These are phyloP conservation scores for Pachyseris speciosa DNA, from an alignment of 64 coral and sea anemone genomes.

Conservation along the genomic window DNA sequence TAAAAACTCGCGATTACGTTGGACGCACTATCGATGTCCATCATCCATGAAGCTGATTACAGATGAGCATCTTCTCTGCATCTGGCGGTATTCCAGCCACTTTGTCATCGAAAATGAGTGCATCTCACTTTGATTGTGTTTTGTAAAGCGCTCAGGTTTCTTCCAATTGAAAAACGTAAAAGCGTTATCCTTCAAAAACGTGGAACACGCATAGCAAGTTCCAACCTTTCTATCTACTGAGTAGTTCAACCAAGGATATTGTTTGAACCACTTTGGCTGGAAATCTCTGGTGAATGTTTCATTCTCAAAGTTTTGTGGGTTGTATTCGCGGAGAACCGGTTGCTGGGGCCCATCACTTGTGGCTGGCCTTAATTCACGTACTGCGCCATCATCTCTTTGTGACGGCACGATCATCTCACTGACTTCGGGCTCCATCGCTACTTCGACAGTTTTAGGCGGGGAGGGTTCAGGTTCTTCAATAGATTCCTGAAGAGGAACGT, in stretches of 20 bases:
- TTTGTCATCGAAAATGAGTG: slow-evolving; percentile 21
- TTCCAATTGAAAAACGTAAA: slow-evolving; percentile 46
- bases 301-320: slow-evolving; percentile 26
- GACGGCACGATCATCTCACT: background rate
- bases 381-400: slow-evolving; percentile 16
- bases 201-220: slow-evolving; percentile 23
- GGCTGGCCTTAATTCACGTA: background rate
- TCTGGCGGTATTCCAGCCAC: slow-evolving; percentile 42
- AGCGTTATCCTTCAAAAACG: slow-evolving; percentile 43
- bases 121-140: slow-evolving; percentile 29
- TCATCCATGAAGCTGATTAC: background rate
- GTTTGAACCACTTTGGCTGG: no score
- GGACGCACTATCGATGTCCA: background rate
- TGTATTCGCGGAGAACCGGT: slow-evolving; percentile 36
- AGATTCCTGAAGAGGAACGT: slow-evolving; percentile 5
- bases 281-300: slow-evolving; percentile 51
- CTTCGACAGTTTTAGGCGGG: no score
- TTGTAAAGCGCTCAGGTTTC: slow-evolving; percentile 37
- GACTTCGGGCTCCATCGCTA: slow-evolving; percentile 8
- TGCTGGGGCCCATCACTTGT: background rate
- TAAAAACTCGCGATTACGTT: slow-evolving; percentile 33
- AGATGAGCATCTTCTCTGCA: slow-evolving; percentile 7
- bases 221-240: slow-evolving; percentile 25
- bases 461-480: slow-evolving; percentile 10
- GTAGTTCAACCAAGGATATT: slow-evolving; percentile 38